A percentile compares a stretch with the other conserved stretches of the same genome.
Evolutionary conservation across 92 coral and sea anemone species (phyloP).

Genomic region (Porites cylindrica): DNA sequence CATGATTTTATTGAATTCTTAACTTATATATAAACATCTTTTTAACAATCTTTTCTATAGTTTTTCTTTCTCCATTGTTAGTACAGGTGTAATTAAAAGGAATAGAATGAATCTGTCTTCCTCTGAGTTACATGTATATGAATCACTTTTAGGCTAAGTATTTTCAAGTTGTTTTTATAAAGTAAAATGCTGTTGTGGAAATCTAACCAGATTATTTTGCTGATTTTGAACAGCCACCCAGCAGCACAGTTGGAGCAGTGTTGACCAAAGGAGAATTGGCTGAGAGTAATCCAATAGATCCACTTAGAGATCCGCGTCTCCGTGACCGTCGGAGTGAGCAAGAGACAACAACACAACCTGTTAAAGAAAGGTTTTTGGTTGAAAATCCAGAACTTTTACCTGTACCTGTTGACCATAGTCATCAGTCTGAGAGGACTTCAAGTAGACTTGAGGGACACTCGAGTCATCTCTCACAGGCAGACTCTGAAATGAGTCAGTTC

Average conservation of each 20-base stretch:
- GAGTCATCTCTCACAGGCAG: not conserved
- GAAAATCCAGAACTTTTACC: slow-evolving; percentile 2
- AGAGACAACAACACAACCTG: slow-evolving; percentile 36
- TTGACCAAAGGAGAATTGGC: slow-evolving; percentile 69
- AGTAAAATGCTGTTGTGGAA: too few relatives aligned
- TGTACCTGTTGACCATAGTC: not conserved
- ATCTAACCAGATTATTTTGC: not conserved
- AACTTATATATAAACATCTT: not conserved
- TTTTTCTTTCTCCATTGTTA: too few relatives aligned
- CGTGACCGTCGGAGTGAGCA: slow-evolving; percentile 68
- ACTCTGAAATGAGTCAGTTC: not conserved
- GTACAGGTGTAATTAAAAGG: too few relatives aligned
- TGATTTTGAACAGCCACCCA: slow-evolving; percentile 21
- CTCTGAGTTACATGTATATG: too few relatives aligned
- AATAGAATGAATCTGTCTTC: too few relatives aligned
- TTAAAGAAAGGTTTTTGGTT: slow-evolving; percentile 16
- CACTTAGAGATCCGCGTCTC: slow-evolving; percentile 80
- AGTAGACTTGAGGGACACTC: not conserved
- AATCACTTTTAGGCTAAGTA: not conserved
- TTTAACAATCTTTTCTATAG: not conserved
- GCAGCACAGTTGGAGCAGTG: slow-evolving; percentile 37
- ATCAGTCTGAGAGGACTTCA: not conserved
- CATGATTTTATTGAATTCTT: not conserved
- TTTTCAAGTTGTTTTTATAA: too few relatives aligned
- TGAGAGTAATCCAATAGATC: slow-evolving; percentile 19